These are phyloP conservation scores for Lasiurus cinereus DNA, from an alignment of 2,113 vertebrate genomes.

Conservation along the genomic window DNA sequence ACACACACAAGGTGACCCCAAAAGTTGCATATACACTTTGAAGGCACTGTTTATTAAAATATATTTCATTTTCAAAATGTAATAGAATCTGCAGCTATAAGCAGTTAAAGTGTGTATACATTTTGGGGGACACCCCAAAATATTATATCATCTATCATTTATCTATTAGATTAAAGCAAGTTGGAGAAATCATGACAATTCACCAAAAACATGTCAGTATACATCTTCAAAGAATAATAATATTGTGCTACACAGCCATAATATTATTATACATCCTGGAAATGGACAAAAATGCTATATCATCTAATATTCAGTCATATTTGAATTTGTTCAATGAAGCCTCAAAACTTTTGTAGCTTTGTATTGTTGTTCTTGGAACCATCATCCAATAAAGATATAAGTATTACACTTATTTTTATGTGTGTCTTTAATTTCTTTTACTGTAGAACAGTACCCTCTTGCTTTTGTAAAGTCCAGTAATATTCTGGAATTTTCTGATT, in stretches of 20 bases:
- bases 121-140: no score
- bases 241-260: neutral
- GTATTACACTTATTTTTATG: neutral
- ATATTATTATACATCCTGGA: neutral
- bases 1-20: no score
- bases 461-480: neutral
- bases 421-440: neutral
- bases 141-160: no score
- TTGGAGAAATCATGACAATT: neutral
- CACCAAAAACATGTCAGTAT: neutral
- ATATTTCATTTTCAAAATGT: no score
- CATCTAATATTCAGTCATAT: neutral
- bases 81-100: no score
- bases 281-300: neutral
- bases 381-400: neutral
- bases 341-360: neutral
- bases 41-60: no score
- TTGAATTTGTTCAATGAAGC: neutral
- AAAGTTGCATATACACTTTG: no score
- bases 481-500: slow-evolving; percentile 20
- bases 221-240: neutral
- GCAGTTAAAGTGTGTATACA: no score
- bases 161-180: neutral
- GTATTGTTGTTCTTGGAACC: neutral
- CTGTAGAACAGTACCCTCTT: neutral